A percentile compares a stretch with the other conserved stretches of the same genome.
Conservation (phyloP, 1,140 invertebrate species). For the Nasonia vitripennis region DNA sequence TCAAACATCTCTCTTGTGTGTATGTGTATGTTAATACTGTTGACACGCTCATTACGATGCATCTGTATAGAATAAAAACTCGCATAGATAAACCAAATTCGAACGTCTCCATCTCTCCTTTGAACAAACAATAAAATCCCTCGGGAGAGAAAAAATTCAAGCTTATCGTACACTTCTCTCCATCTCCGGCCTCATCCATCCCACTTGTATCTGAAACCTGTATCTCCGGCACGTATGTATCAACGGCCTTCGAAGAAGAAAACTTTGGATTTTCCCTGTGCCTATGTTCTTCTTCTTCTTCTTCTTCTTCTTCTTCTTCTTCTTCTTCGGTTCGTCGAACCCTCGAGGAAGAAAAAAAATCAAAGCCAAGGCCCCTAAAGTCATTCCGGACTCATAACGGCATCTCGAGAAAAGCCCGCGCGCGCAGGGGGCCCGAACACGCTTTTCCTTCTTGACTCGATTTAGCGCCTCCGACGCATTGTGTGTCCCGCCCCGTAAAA, state of each 20-base stretch:
- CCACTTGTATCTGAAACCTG: not conserved
- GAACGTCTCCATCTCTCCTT: not conserved
- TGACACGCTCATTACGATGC: not conserved
- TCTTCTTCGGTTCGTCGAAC: not conserved
- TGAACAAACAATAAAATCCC: no score
- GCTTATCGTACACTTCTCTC: no score
- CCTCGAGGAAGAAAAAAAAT: not conserved
- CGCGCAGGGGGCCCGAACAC: not conserved
- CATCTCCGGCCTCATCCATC: not conserved
- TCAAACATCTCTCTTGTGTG: not conserved
- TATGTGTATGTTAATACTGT: no score
- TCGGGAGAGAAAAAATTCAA: not conserved
- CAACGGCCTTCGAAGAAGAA: not conserved
- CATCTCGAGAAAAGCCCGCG: not conserved
- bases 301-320: no score
- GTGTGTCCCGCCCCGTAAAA: not conserved
- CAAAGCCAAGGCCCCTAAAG: slow-evolving; percentile 3
- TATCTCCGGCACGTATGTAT: not conserved
- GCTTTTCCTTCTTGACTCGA: slow-evolving; percentile 11
- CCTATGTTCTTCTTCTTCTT: no score
- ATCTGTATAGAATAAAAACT: not conserved
- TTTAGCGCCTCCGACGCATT: slow-evolving; percentile 12
- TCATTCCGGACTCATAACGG: not conserved
- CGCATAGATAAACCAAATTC: not conserved
- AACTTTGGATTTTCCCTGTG: not conserved